These are phyloP conservation scores for Oconnorella tubifera DNA, from an alignment of 2,888 invertebrate genomes.

Conservation along the genomic window DNA sequence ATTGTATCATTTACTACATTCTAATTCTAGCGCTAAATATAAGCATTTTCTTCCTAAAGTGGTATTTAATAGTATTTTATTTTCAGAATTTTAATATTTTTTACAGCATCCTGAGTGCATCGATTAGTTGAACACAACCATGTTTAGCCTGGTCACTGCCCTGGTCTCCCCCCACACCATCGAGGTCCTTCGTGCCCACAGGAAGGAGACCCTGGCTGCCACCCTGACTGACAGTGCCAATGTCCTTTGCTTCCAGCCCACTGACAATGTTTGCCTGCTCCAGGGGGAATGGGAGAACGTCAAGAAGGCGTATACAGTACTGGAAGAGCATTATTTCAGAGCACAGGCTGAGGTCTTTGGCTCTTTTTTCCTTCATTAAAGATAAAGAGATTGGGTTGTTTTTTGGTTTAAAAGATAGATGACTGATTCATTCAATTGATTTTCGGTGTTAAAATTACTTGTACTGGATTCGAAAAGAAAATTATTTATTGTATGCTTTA, in stretches of 20 bases:
- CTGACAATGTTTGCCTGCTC: slow-evolving; percentile 26
- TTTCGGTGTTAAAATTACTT: too few relatives aligned
- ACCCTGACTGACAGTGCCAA: slow-evolving; percentile 26
- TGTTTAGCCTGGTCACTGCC: slow-evolving; percentile 33
- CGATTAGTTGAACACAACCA: slow-evolving; percentile 2
- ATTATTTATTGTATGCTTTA: too few relatives aligned
- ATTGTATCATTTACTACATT: too few relatives aligned
- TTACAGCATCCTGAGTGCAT: background rate
- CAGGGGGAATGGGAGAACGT: slow-evolving; percentile 34
- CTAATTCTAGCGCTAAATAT: too few relatives aligned
- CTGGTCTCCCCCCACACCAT: slow-evolving; percentile 29
- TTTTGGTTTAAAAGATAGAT: too few relatives aligned
- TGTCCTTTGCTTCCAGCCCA: slow-evolving; percentile 29
- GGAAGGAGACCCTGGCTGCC: slow-evolving; percentile 22
- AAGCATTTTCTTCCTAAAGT: too few relatives aligned
- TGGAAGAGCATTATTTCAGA: slow-evolving; percentile 28
- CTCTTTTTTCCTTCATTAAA: too few relatives aligned
- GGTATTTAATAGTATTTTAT: too few relatives aligned
- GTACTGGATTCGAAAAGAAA: too few relatives aligned
- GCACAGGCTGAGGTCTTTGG: slow-evolving; percentile 26
- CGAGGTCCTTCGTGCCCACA: slow-evolving; percentile 18
- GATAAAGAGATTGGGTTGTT: too few relatives aligned
- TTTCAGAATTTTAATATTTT: too few relatives aligned
- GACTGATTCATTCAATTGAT: too few relatives aligned
- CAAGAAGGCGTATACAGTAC: slow-evolving; percentile 30